Percentiles rank a stretch among this genome's conserved stretches.
Evolutionary conservation across 2,797 vertebrate genomes (phyloP).

Genomic region (Poeciliopsis presidionis): DNA sequence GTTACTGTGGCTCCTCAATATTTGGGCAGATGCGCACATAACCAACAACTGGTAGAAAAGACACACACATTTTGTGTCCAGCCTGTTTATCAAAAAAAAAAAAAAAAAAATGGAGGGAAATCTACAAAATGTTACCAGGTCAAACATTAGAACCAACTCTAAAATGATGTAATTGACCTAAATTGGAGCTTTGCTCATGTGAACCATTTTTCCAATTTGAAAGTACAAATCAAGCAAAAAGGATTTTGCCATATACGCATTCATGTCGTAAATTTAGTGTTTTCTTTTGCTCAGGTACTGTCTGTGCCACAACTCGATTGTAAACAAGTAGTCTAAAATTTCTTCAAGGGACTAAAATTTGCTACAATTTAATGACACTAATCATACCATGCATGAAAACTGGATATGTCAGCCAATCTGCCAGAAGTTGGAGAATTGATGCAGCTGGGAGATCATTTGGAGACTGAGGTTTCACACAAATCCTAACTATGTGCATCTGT

Average conservation of each 20-base stretch:
- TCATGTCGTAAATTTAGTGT: conserved; percentile 11
- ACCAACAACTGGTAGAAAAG: neutral
- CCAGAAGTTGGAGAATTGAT: conserved; percentile 56
- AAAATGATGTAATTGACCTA: neutral
- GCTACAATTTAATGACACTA: neutral
- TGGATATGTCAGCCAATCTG: conserved; percentile 26
- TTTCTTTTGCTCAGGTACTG: conserved; percentile 8
- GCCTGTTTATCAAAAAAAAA: too few relatives aligned
- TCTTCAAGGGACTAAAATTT: conserved; percentile 4
- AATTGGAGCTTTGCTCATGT: neutral
- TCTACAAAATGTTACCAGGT: neutral
- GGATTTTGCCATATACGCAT: neutral
- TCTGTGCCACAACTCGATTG: conserved; percentile 18
- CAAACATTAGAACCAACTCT: neutral
- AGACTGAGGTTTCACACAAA: conserved; percentile 63
- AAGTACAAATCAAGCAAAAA: neutral
- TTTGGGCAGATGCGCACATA: neutral
- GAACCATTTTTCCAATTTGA: neutral
- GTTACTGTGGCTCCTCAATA: neutral
- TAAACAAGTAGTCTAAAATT: conserved; percentile 6
- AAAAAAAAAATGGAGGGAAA: too few relatives aligned
- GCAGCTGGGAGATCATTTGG: conserved; percentile 50
- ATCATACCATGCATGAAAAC: conserved; percentile 43
- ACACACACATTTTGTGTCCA: neutral
- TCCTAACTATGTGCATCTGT: conserved; percentile 68